Evolutionary conservation across 1,140 invertebrate species (phyloP).

Genomic region (Tribolium madens): DNA sequence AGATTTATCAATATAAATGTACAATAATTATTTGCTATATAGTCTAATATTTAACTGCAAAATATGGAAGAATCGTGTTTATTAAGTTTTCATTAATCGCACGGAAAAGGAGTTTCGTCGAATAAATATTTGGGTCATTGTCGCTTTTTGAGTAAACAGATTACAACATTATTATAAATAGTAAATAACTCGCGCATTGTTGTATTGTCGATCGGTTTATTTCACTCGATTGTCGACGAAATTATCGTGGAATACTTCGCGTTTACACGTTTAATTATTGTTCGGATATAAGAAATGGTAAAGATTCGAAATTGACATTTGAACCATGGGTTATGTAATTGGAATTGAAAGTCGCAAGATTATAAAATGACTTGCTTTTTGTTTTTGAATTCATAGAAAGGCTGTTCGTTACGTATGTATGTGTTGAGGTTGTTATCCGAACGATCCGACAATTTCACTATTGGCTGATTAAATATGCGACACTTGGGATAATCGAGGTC

Average conservation of each 20-base stretch:
- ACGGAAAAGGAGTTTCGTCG: slow-evolving; percentile 1
- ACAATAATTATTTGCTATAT: no score
- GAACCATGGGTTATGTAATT: slow-evolving; percentile 11
- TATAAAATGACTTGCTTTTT: slow-evolving; percentile 24
- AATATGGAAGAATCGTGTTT: no score
- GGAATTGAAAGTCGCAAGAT: slow-evolving; percentile 25
- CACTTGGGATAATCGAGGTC: neutral
- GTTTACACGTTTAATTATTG: neutral
- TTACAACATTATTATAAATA: slow-evolving; percentile 26
- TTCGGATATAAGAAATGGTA: neutral
- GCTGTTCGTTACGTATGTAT: slow-evolving; percentile 15
- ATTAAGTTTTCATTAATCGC: neutral
- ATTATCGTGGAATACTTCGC: neutral
- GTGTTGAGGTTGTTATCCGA: neutral
- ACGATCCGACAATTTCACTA: slow-evolving; percentile 23
- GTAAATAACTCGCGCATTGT: slow-evolving; percentile 24
- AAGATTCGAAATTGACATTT: slow-evolving; percentile 28
- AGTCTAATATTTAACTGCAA: no score
- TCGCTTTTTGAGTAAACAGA: slow-evolving; percentile 38
- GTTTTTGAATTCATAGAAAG: slow-evolving; percentile 25
- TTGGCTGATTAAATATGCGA: slow-evolving; percentile 2
- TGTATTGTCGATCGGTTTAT: neutral
- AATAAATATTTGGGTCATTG: slow-evolving; percentile 43
- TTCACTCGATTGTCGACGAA: neutral
- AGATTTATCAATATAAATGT: no score